Evolutionary conservation across 1,140 invertebrate species (phyloP).

Genomic region (Drosophila yakuba): DNA sequence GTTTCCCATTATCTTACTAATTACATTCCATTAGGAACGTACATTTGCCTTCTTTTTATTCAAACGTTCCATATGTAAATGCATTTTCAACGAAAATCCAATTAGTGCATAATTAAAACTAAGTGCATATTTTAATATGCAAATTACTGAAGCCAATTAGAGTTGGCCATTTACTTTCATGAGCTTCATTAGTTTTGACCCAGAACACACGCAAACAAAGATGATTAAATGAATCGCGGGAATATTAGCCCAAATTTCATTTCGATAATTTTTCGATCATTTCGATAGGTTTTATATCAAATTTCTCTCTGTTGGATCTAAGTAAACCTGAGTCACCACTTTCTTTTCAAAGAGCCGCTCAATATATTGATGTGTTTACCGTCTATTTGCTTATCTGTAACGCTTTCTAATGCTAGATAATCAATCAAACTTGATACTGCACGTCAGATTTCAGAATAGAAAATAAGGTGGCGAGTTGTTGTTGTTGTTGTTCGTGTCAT

Average conservation of each 20-base stretch:
- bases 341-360: neutral
- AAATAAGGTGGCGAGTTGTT: neutral
- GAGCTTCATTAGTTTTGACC: too few relatives aligned
- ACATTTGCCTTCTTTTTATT: neutral
- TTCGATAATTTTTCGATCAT: too few relatives aligned
- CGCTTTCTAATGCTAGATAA: conserved; percentile 9
- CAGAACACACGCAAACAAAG: too few relatives aligned
- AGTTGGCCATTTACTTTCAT: too few relatives aligned
- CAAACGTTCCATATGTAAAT: neutral
- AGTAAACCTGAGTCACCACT: neutral
- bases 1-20: neutral
- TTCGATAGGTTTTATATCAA: neutral
- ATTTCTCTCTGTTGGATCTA: neutral
- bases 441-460: neutral
- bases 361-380: neutral
- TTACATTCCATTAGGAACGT: neutral
- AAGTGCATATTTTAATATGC: too few relatives aligned
- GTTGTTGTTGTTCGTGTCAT: neutral
- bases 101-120: neutral
- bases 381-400: neutral
- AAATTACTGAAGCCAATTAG: too few relatives aligned
- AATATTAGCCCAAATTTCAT: too few relatives aligned
- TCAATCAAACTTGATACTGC: conserved; percentile 10
- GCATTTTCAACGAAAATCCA: neutral
- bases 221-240: too few relatives aligned